Evolutionary conservation across 2,113 vertebrate genomes (phyloP).

Genomic region (Antechinus flavipes): DNA sequence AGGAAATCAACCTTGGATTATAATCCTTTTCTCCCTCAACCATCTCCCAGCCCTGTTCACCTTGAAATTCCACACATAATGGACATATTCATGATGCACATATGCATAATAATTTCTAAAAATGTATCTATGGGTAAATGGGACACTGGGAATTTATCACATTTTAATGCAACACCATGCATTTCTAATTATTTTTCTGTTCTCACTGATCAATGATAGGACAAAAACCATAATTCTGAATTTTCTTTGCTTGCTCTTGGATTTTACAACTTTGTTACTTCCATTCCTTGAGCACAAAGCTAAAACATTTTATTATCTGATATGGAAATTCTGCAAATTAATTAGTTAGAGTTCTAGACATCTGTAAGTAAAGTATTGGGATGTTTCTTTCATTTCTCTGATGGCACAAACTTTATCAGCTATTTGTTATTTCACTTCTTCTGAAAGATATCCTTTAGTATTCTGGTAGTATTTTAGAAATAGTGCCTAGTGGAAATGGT

Average conservation of each 20-base stretch:
- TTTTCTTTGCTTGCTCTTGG: conserved; percentile 9
- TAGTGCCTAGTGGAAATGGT: neutral
- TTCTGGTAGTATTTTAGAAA: conserved; percentile 51
- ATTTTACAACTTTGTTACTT: neutral
- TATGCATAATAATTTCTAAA: neutral
- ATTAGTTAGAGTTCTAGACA: conserved; percentile 35
- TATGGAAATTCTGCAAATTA: conserved; percentile 29
- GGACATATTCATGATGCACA: no score
- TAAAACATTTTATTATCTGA: conserved; percentile 39
- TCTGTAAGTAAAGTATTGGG: conserved; percentile 15
- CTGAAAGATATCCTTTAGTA: conserved; percentile 8
- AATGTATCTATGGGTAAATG: neutral
- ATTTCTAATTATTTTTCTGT: neutral
- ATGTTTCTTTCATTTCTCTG: conserved; percentile 44
- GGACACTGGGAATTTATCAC: neutral
- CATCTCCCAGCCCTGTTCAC: no score
- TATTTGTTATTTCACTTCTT: conserved; percentile 19
- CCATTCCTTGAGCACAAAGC: neutral
- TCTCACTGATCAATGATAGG: conserved; percentile 1
- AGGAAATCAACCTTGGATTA: neutral
- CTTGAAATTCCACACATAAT: no score
- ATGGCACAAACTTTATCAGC: conserved; percentile 17
- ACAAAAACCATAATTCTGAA: neutral
- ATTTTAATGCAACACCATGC: neutral
- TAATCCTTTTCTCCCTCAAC: neutral